phyloP scores from a whole-genome alignment of 2,888 invertebrate genomes.

The Notocelia uddmanniana region DNA sequence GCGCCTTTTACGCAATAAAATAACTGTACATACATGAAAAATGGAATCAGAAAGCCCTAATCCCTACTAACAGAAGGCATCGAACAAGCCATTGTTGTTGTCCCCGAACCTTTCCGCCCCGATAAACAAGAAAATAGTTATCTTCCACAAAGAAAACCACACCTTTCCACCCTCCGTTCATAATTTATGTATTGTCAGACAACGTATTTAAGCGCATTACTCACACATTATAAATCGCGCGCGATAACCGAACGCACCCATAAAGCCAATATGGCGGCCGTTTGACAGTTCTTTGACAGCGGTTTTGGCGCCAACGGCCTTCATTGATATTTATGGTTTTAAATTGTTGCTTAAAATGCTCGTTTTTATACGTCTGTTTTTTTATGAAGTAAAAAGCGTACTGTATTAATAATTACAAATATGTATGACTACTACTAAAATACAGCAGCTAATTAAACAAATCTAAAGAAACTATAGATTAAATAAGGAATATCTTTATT shows the following conservation, averaged over 20 bases:
- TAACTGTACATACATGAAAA: conserved; percentile 19
- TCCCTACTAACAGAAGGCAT: conserved; percentile 33
- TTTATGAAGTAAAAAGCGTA: background rate
- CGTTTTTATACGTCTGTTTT: conserved; percentile 26
- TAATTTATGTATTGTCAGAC: conserved; percentile 83
- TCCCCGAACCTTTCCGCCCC: conserved; percentile 71
- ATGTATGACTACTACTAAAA: background rate
- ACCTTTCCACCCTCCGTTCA: conserved; percentile 63
- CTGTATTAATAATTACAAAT: background rate
- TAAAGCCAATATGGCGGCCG: conserved; percentile 74
- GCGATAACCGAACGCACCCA: conserved; percentile 74
- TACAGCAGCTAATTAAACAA: no score
- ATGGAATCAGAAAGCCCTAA: conserved; percentile 20
- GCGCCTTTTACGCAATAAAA: conserved; percentile 19
- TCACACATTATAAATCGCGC: conserved; percentile 84
- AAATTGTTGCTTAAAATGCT: conserved; percentile 51
- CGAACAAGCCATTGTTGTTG: conserved; percentile 54
- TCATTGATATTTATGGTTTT: conserved; percentile 44
- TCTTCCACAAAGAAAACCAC: conserved; percentile 63
- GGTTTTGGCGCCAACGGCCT: conserved; percentile 69
- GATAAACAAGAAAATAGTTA: conserved; percentile 80
- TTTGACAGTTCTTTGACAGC: conserved; percentile 71
- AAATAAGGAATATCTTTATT: no score
- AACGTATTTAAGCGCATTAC: conserved; percentile 82
- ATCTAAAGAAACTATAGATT: background rate